A percentile compares a stretch with the other conserved stretches of the same genome.
phyloP scores from a whole-genome alignment of 2,888 invertebrate genomes.

The Chymomyza fuscimana region DNA sequence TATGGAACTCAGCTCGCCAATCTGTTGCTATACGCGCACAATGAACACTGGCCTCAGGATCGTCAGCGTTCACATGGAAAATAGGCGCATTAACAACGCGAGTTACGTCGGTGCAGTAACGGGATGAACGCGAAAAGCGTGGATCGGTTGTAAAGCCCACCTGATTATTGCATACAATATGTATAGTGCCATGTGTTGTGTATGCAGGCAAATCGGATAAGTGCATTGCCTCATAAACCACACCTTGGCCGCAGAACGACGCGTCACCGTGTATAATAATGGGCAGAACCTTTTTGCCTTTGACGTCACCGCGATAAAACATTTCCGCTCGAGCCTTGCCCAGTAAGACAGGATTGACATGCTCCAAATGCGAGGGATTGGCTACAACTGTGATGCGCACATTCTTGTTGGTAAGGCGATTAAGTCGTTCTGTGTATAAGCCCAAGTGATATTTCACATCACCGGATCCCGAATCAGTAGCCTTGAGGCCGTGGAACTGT shows the following conservation, averaged over 20 bases:
- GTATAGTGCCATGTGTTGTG: conserved; percentile 83
- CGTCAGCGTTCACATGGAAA: conserved; percentile 95
- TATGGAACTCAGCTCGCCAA: conserved; percentile 90
- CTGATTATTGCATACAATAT: conserved; percentile 86
- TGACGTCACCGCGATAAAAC: conserved; percentile 86
- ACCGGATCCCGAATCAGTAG: conserved; percentile 89
- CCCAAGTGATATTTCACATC: conserved; percentile 96
- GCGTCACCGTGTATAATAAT: conserved; percentile 85
- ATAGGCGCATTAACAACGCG: conserved; percentile 94
- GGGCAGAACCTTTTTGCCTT: conserved; percentile 84
- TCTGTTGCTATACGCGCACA: conserved; percentile 92
- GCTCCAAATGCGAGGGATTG: conserved; percentile 96
- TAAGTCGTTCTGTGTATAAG: conserved; percentile 89
- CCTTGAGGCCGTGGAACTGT: conserved; percentile 90
- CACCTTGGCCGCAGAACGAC: conserved; percentile 84
- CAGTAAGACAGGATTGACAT: conserved; percentile 90
- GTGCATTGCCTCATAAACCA: conserved; percentile 84
- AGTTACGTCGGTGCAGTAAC: conserved; percentile 93
- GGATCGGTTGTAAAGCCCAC: conserved; percentile 97
- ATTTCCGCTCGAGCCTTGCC: conserved; percentile 93
- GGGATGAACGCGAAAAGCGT: conserved; percentile 89
- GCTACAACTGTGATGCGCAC: conserved; percentile 92
- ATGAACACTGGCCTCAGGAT: conserved; percentile 92
- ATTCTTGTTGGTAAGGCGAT: conserved; percentile 86
- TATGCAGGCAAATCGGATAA: conserved; percentile 82